Base-by-base conservation (phyloP, 1,140 invertebrate genomes). In the Acromyrmex echinatior region DNA sequence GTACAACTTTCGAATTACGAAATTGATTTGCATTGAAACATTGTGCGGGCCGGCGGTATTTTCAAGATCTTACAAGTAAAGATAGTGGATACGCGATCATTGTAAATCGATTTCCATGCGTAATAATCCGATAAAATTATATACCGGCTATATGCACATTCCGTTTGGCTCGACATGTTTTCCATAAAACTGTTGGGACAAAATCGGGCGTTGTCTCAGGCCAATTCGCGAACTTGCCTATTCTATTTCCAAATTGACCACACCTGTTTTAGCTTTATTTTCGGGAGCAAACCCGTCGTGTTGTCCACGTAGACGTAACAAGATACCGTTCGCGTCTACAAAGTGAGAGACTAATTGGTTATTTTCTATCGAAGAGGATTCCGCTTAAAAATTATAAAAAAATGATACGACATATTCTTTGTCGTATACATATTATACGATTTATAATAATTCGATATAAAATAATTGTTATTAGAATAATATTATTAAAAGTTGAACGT, bases 191-290 rank as follows among this genome's bases (percentile, higher is more conserved):
- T 31, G 45, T 25, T 18, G 62, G 18, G 86, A 89, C 77, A 87
- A 90, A 91, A 90, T 63, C 53, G 6, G n/a, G 77, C 66, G 79
- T 89, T 90, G 85, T 92, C 85, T 88, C 53, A 39, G 35, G 82
- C 86, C 90, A 90, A 87, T 88, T 65, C 45, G 71, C 77, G 21
- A 79, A 88, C 81, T 65, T 62, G 76, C 60, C 81, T 88, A 90
- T 89, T 90, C 90, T 92, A 91, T 92, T 92, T 92, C 74, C 76
- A 90, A 45, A 63, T 53, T 76, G 49, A 71, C 74, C 79, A 88
- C 89, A 92, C 91, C 89, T 90, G 91, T 88, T 92, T 88, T 80
- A 87, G 65, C 66, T 90, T 87, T 91, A 93, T 92, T 93, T 91
- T 92, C 60, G 88, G 82, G 45, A 56, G 21, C 63, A 71, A 79